Percentiles rank a stretch among this genome's conserved stretches.
These are phyloP conservation scores for Myiothlypis coronata DNA, from an alignment of 2,797 vertebrate species.

Conservation along the genomic window DNA sequence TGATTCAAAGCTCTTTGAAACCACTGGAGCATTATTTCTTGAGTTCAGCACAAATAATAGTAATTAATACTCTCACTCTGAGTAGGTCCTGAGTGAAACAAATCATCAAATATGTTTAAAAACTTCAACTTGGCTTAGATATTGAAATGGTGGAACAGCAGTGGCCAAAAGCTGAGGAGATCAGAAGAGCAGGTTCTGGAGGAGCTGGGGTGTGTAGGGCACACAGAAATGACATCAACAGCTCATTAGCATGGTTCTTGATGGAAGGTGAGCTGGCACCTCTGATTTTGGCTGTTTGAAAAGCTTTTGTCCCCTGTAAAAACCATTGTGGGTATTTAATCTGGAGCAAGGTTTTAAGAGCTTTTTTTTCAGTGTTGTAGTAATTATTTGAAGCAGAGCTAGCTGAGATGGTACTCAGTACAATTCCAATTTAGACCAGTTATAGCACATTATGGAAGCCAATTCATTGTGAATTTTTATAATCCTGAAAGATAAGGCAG, in stretches of 20 bases:
- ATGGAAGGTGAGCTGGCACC: background rate
- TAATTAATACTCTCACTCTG: background rate
- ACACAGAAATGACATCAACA: background rate
- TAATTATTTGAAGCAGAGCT: background rate
- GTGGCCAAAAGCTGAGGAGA: background rate
- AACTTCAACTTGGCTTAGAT: background rate
- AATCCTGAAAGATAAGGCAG: background rate
- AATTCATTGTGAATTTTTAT: background rate
- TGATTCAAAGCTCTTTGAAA: background rate
- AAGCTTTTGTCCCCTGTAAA: background rate
- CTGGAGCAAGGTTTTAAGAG: background rate
- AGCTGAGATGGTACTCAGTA: background rate
- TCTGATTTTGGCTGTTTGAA: background rate
- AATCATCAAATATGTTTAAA: background rate
- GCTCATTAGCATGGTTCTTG: background rate
- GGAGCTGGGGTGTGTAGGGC: background rate
- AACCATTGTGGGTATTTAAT: background rate
- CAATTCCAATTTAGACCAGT: background rate
- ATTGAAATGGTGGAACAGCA: background rate
- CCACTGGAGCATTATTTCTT: background rate
- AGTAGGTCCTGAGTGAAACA: background rate
- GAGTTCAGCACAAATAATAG: background rate
- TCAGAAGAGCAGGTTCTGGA: background rate
- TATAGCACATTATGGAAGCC: background rate
- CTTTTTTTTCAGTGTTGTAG: background rate